phyloP scores from a whole-genome alignment of 2,113 vertebrate genomes.

The Neomonachus schauinslandi region DNA sequence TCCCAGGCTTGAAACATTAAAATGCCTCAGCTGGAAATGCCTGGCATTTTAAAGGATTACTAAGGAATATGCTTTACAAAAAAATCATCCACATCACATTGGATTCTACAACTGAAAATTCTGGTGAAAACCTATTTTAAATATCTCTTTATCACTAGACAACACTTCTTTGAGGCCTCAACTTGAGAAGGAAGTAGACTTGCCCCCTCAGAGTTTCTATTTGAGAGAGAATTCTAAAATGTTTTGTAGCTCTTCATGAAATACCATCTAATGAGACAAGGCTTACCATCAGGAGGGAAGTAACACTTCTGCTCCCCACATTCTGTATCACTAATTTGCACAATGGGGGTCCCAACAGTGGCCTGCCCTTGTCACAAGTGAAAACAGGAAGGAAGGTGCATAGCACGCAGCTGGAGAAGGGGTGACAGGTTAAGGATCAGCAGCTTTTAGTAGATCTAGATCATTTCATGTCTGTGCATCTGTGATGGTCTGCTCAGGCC shows the following conservation, averaged over 20 bases:
- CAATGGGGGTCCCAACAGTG: rapidly evolving
- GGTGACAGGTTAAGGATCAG: neutral
- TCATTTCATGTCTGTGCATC: neutral
- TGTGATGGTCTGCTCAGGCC: neutral
- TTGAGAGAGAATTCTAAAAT: neutral
- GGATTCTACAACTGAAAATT: neutral
- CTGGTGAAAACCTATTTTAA: neutral
- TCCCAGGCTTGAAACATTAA: neutral
- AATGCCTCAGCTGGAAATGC: neutral
- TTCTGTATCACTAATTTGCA: neutral
- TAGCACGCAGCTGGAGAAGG: rapidly evolving
- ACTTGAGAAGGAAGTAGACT: neutral
- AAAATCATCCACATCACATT: neutral
- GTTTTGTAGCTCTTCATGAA: neutral
- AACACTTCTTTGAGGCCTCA: neutral
- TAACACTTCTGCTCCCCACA: neutral
- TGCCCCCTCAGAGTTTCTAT: neutral
- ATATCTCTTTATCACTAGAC: neutral
- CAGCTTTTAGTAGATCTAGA: rapidly evolving
- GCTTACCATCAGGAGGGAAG: neutral
- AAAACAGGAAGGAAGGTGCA: rapidly evolving
- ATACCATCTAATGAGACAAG: neutral
- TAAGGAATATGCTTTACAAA: neutral
- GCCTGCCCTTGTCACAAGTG: neutral
- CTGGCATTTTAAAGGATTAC: neutral